Conservation (phyloP, 1,140 invertebrate genomes). For the Hylyphantes graminicola region DNA sequence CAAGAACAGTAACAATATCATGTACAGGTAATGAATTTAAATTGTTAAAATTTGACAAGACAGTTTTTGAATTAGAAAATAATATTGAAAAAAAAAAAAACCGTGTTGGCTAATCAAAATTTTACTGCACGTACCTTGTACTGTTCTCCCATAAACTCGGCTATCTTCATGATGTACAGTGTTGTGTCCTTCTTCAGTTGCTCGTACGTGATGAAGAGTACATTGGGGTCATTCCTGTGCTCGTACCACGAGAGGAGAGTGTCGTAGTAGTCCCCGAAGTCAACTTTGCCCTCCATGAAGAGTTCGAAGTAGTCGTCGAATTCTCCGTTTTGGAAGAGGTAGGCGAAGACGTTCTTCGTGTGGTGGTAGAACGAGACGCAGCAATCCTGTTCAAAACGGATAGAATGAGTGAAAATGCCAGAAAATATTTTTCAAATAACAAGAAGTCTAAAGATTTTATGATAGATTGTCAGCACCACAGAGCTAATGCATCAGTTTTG, state of each 20-base stretch:
- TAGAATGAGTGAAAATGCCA: conserved; percentile 73
- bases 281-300: conserved; percentile 66
- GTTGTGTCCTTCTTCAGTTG: conserved; percentile 51
- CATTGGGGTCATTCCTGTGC: conserved; percentile 64
- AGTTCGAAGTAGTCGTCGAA: conserved; percentile 67
- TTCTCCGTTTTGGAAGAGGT: conserved; percentile 62
- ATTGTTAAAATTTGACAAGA: background rate
- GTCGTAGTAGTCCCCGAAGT: conserved; percentile 68
- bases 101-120: background rate
- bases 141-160: conserved; percentile 56
- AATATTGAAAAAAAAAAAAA: background rate
- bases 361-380: conserved; percentile 86
- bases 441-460: background rate
- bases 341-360: conserved; percentile 73
- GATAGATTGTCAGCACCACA: too few relatives aligned
- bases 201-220: conserved; percentile 66
- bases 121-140: conserved; percentile 10
- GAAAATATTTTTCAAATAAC: background rate
- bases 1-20: too few relatives aligned
- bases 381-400: conserved; percentile 76
- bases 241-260: conserved; percentile 66
- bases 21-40: too few relatives aligned
- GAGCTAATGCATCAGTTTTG: too few relatives aligned
- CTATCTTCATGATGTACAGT: conserved; percentile 47
- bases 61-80: background rate